Conservation (phyloP, 2,113 vertebrate species). For the Tor tambroides region DNA sequence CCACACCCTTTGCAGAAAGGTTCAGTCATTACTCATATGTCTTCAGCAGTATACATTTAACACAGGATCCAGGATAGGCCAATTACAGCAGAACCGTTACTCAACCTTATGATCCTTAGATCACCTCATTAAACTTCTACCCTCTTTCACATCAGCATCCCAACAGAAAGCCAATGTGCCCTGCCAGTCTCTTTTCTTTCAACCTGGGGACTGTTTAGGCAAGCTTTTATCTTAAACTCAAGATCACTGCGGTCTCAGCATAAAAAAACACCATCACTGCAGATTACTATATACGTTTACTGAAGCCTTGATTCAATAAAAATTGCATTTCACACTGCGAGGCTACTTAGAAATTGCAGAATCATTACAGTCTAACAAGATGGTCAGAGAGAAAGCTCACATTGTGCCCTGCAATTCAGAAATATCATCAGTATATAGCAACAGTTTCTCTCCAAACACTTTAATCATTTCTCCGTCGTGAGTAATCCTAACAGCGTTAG, state of each 20-base stretch:
- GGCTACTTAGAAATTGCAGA: neutral
- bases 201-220: neutral
- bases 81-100: conserved; percentile 54
- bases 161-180: neutral
- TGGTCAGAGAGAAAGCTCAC: neutral
- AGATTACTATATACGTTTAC: neutral
- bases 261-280: neutral
- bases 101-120: conserved; percentile 42
- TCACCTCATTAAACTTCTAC: conserved; percentile 46
- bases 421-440: neutral
- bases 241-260: neutral
- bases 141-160: conserved; percentile 32
- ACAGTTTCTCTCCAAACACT: conserved; percentile 21
- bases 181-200: neutral
- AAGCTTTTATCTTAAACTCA: neutral
- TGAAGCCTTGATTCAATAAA: conserved; percentile 2
- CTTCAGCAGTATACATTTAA: conserved; percentile 33
- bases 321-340: neutral
- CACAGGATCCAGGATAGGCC: conserved; percentile 42
- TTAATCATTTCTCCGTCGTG: neutral
- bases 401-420: neutral
- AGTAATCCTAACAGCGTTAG: conserved; percentile 23
- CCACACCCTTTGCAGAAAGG: neutral
- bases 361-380: neutral
- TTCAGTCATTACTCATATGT: conserved; percentile 44